A percentile compares a stretch with the other conserved stretches of the same genome.
Evolutionary conservation across 2,113 vertebrate species (phyloP).

Genomic region (Telmatochromis sp.): DNA sequence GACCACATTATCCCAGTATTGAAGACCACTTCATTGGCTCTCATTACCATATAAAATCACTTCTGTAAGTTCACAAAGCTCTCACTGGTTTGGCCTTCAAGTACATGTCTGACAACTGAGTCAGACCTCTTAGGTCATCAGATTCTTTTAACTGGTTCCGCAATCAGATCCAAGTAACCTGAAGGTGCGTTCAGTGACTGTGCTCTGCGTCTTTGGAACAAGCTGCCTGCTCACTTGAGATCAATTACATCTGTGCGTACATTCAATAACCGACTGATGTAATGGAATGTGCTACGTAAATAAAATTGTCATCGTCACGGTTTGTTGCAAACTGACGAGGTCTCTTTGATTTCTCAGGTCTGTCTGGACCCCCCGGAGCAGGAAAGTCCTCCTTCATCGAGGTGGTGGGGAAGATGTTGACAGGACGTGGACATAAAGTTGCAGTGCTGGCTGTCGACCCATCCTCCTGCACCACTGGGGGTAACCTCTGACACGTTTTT

Average conservation of each 20-base stretch:
- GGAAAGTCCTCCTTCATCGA: slow-evolving; percentile 98
- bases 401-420: slow-evolving; percentile 94
- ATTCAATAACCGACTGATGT: not conserved
- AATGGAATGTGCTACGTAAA: not conserved
- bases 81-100: not conserved
- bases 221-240: not conserved
- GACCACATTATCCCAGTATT: not conserved
- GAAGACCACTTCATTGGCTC: not conserved
- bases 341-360: slow-evolving; percentile 63
- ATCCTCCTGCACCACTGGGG: slow-evolving; percentile 92
- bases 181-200: not conserved
- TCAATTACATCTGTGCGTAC: not conserved
- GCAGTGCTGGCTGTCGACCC: slow-evolving; percentile 95
- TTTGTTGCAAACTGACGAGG: not conserved
- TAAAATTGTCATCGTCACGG: not conserved
- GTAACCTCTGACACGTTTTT: slow-evolving; percentile 50
- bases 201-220: not conserved
- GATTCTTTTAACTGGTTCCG: not conserved
- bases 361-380: slow-evolving; percentile 95
- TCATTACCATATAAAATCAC: not conserved
- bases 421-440: slow-evolving; percentile 83
- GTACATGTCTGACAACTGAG: not conserved
- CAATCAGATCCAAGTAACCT: not conserved
- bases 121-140: not conserved
- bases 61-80: not conserved